A percentile compares a stretch with the other conserved stretches of the same genome.
phyloP scores from a whole-genome alignment of 2,888 invertebrate genomes.

The Argyresthia goedartella region DNA sequence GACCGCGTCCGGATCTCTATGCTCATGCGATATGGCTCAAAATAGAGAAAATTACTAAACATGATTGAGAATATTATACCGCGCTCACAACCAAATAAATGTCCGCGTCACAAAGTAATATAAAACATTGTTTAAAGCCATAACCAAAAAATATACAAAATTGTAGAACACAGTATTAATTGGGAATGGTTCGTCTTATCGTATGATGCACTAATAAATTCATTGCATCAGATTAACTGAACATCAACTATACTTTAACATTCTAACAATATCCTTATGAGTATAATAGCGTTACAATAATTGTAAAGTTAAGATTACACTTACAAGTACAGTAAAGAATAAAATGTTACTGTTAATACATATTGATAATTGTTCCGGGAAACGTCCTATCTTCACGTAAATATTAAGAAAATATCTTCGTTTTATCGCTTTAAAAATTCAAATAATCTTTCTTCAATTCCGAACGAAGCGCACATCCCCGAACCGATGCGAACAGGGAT shows the following conservation, averaged over 20 bases:
- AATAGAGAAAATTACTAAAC: too few relatives aligned
- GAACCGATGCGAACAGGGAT: slow-evolving; percentile 27
- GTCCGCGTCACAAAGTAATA: too few relatives aligned
- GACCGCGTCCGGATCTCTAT: too few relatives aligned
- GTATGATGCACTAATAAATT: slow-evolving; percentile 16
- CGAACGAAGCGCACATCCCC: slow-evolving; percentile 31
- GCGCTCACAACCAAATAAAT: too few relatives aligned
- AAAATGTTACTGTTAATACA: slow-evolving; percentile 20
- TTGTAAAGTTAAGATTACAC: slow-evolving; percentile 19
- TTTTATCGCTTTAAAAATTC: slow-evolving; percentile 22
- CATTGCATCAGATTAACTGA: slow-evolving; percentile 14
- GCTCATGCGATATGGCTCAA: too few relatives aligned
- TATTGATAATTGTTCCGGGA: slow-evolving; percentile 22
- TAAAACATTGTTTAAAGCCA: too few relatives aligned
- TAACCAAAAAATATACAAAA: too few relatives aligned
- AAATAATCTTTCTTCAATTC: slow-evolving; percentile 56
- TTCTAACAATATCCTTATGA: slow-evolving; percentile 18
- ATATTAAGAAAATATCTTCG: slow-evolving; percentile 51
- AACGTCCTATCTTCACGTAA: slow-evolving; percentile 33
- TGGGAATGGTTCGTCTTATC: slow-evolving; percentile 8
- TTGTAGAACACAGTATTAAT: too few relatives aligned
- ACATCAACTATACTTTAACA: slow-evolving; percentile 13
- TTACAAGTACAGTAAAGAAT: slow-evolving; percentile 12
- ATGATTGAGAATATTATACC: too few relatives aligned
- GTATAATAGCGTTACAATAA: slow-evolving; percentile 11